These are phyloP conservation scores for Dryocosmus kuriphilus DNA, from an alignment of 2,888 invertebrate genomes.

Conservation along the genomic window DNA sequence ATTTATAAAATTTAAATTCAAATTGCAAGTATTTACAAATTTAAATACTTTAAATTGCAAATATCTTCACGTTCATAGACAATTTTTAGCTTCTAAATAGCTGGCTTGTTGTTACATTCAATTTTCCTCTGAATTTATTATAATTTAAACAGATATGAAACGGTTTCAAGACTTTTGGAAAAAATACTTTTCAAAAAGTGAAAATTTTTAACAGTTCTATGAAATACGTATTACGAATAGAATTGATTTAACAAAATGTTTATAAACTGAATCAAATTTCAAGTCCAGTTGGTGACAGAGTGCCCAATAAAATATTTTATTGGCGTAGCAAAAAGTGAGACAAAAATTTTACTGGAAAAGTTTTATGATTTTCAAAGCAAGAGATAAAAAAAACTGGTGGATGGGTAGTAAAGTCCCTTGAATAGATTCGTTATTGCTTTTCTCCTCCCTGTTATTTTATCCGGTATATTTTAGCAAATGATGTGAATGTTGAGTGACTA, in stretches of 20 bases:
- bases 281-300: background rate
- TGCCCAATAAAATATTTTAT: constrained; percentile 22
- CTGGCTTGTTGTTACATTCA: too few relatives aligned
- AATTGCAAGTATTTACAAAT: too few relatives aligned
- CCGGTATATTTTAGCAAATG: constrained; percentile 7
- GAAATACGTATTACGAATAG: too few relatives aligned
- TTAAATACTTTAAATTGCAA: too few relatives aligned
- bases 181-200: too few relatives aligned
- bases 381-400: constrained; percentile 10
- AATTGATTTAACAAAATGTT: background rate
- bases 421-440: constrained; percentile 28
- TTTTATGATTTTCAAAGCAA: constrained; percentile 24
- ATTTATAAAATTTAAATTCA: too few relatives aligned
- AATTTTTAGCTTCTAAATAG: too few relatives aligned
- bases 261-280: background rate
- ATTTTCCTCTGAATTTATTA: too few relatives aligned
- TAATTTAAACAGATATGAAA: too few relatives aligned
- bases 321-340: background rate
- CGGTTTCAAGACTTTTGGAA: too few relatives aligned
- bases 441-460: constrained; percentile 18
- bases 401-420: constrained; percentile 20
- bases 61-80: too few relatives aligned
- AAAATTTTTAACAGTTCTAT: too few relatives aligned
- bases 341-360: background rate
- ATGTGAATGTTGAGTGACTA: constrained; percentile 36